Evolutionary conservation across 2,888 invertebrate species (phyloP).

Genomic region (Drosophila mercatorum): DNA sequence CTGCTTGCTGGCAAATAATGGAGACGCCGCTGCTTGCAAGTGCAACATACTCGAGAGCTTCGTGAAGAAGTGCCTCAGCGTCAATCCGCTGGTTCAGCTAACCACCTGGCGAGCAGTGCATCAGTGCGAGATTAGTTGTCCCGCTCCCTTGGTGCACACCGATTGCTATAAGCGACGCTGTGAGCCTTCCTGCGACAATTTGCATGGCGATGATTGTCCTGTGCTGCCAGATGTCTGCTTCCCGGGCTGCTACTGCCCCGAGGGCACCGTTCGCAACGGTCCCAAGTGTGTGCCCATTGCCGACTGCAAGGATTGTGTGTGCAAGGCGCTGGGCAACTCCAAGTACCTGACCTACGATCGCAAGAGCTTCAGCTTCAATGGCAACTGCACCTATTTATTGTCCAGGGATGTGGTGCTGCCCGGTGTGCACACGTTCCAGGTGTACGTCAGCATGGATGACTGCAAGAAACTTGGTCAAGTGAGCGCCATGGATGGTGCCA

Average conservation of each 20-base stretch:
- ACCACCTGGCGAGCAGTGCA: conserved; percentile 89
- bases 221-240: conserved; percentile 89
- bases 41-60: conserved; percentile 89
- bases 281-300: conserved; percentile 89
- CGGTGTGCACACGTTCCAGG: conserved; percentile 85
- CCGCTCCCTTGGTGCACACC: conserved; percentile 90
- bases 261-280: conserved; percentile 89
- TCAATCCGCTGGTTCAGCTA: conserved; percentile 87
- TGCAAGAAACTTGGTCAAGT: conserved; percentile 86
- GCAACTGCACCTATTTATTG: conserved; percentile 93
- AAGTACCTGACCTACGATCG: conserved; percentile 94
- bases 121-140: conserved; percentile 90
- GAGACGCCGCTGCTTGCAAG: conserved; percentile 86
- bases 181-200: conserved; percentile 90
- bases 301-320: conserved; percentile 91
- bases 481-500: conserved; percentile 75
- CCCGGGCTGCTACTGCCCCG: conserved; percentile 94
- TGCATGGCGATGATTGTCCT: conserved; percentile 87
- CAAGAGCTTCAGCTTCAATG: conserved; percentile 91
- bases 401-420: conserved; percentile 87
- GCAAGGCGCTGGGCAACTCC: conserved; percentile 91
- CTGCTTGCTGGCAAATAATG: conserved; percentile 87
- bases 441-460: conserved; percentile 89
- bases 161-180: conserved; percentile 93
- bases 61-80: conserved; percentile 90